Evolutionary conservation across 1,140 invertebrate genomes (phyloP).

Genomic region (Bombus turneri): DNA sequence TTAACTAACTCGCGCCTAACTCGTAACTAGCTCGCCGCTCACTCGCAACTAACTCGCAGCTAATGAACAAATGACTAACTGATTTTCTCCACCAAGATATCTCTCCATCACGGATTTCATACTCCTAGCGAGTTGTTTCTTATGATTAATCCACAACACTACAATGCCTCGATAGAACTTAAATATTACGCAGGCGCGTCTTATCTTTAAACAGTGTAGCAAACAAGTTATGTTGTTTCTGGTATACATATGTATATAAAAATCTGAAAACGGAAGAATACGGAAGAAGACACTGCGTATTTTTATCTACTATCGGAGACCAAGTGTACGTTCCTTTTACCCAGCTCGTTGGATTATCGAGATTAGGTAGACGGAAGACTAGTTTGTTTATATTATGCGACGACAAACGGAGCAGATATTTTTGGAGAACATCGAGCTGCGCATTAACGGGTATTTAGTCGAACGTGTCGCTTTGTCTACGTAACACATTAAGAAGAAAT

Average conservation of each 20-base stretch:
- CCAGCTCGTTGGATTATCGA: conserved; percentile 57
- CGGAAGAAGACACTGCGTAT: neutral
- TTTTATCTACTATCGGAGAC: neutral
- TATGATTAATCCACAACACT: too few relatives aligned
- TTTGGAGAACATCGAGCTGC: conserved; percentile 34
- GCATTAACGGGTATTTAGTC: too few relatives aligned
- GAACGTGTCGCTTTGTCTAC: neutral
- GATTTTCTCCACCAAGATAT: too few relatives aligned
- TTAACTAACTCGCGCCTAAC: too few relatives aligned
- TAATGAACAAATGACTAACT: too few relatives aligned
- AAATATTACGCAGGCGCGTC: too few relatives aligned
- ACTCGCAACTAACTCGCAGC: too few relatives aligned
- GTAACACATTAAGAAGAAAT: neutral
- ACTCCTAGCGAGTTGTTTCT: neutral
- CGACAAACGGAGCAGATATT: conserved; percentile 43
- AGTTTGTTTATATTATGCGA: conserved; percentile 28
- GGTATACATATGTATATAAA: neutral
- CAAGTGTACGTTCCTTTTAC: conserved; percentile 38
- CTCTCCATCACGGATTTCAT: too few relatives aligned
- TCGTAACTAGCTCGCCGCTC: too few relatives aligned
- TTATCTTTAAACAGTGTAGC: neutral
- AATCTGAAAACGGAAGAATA: neutral
- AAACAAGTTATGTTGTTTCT: neutral
- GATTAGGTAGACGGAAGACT: conserved; percentile 41
- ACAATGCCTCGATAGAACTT: too few relatives aligned